Base-by-base conservation (phyloP, 2,797 vertebrate genomes). In the Emydoidea blandingii region DNA sequence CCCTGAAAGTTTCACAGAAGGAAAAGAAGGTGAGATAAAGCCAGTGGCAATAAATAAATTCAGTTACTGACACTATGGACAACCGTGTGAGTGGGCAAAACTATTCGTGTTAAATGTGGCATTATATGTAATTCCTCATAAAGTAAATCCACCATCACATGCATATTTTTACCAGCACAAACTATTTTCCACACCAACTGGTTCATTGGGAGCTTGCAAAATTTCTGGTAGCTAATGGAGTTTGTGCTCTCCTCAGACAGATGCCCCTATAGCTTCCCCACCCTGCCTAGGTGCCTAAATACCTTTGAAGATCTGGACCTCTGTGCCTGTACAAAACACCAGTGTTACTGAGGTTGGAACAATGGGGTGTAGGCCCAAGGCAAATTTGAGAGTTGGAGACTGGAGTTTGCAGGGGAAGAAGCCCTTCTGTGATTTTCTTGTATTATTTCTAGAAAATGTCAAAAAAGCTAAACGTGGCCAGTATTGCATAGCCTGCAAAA, bases 401-500 rank as follows among this genome's bases (percentile, higher is more conserved):
- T 25, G 85, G 84, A 89, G 41, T 88, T 94, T 94, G 84, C 85
- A 68, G 89, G 90, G 80, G 29, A 93, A 93, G 59, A 79, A 82
- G 81, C 95, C 81, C 94, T 96, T 88, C 94, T 97, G 92, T 94
- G 94, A 93, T 92, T 88, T 85, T 93, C 83, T 90, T 96, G 93
- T 92, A 16, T 50, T 50, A 23, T 54, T 56, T 27, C 49, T 50
- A 72, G 23, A 53, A 19, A 59, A 68, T 81, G 79, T 41, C n/a
- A 14, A 15, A n/a, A 91, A 74, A 95, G 90, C 92, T 96, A 90
- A 96, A 94, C 83, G 91, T 95, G 96, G 94, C 87, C 2, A 2
- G 29, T 95, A 96, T 94, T 96, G 90, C 92, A 91, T 96, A 94
- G 96, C 97, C 96, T 96, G 96, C 91, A 96, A 47, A 96, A 96